Base-by-base conservation (phyloP, 1,140 invertebrate species). In the Armadillidium nasatum region DNA sequence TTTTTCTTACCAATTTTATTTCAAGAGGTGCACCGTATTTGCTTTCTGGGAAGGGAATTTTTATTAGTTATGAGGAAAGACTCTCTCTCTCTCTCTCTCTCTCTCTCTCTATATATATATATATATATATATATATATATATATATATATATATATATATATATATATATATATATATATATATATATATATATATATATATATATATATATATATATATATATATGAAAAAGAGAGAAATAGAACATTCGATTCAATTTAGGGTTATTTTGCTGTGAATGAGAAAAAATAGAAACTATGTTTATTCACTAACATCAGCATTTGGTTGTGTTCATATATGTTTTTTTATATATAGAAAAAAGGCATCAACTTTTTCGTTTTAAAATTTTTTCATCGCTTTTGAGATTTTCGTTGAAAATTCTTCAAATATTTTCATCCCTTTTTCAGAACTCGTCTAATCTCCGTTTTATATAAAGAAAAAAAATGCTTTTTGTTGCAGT, bases 121-220 rank as follows among this genome's bases (percentile, higher is more conserved):
- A 19, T 60, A 60, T 19, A 19, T 60, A 19, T 15, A 7, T 60
- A 15, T 60, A 60, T 15, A 60, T 60, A 60, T 60, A 60, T 19
- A 60, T 19, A 19, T 50, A 60, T 15, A 60, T 13, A 15, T 13
- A 60, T 60, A 60, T 60, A 60, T 60, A 60, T 60, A 60, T 60
- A 60, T 60, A 60, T 60, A 60, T 60, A 60, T 60, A 60, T 4
- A 4, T 60, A 60, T 60, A 60, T 60, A 60, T 60, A 60, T 60
- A 60, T 60, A 60, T 60, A 60, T 60, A 60, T 60, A 60, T 60
- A 60, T 60, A 60, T 60, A 60, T 60, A 60, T 60, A 60, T 60
- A 60, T 60, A 60, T 60, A 60, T 60, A 60, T 60, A 60, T 60
- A 60, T 60, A 60, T 60, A 60, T 60, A 60, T 60, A 60, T 60